Base-by-base conservation (phyloP, 2,113 vertebrate genomes). In the Rutilus rutilus region DNA sequence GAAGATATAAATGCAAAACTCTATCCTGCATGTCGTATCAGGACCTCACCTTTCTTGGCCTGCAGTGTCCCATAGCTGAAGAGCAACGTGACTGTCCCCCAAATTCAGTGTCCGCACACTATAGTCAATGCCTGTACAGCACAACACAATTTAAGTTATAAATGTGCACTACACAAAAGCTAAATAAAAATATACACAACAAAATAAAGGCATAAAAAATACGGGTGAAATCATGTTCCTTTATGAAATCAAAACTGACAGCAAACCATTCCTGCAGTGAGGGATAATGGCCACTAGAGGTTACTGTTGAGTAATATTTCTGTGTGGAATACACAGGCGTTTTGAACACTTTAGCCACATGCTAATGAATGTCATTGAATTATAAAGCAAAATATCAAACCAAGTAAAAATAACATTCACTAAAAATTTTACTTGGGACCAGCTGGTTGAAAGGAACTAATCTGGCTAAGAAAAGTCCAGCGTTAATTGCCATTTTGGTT, bases 51-150 rank as follows among this genome's bases (percentile, higher is more conserved):
- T 94, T 91, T 99, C 97, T 90, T 98, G 97, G 21, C 97, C 97
- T 2, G 97, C 97, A 0, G 97, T 98, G 92, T 98, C 97, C 97
- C 98, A 99, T 23, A 99, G 93, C 89, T 99, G 97, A 89, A 99
- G 92, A 0, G 94, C 96, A 47, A 98, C 92, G 84, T 92, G 93
- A 19, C 93, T 94, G 47, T 92, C 93, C 57, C 96, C 97, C 87
- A 98, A 93, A 0, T 86, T 93, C 71, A 98, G 86, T 0, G 95
- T 98, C 92, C 96, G 97, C 90, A 99, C 97, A 2, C 89, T 96
- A 93, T 96, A 98, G 93, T 98, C 97, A 17, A 99, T 94, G 75
- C 97, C 97, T 99, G 45, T 21, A 74, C 85, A 89, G 4, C 30
- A 60, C 1, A 52, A 45, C 60, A 67, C 2, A 57, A 30, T 5